A percentile compares a stretch with the other conserved stretches of the same genome.
Conservation (phyloP, 1,140 invertebrate genomes). For the Drosophila sucinea region DNA sequence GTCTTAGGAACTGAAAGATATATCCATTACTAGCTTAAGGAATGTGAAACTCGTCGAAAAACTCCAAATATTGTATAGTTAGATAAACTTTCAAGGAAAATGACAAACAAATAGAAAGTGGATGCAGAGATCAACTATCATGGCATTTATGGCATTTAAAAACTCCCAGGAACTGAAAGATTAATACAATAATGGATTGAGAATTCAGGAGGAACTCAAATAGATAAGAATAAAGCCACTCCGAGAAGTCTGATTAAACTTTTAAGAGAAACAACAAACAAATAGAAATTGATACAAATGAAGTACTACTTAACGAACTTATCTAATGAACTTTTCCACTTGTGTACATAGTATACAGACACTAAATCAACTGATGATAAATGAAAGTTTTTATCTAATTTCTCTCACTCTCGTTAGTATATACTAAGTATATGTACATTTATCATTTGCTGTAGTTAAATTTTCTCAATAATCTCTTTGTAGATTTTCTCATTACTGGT, state of each 20-base stretch:
- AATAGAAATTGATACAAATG: too few relatives aligned
- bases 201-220: not conserved
- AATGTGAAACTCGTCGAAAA: too few relatives aligned
- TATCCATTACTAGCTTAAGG: too few relatives aligned
- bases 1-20: too few relatives aligned
- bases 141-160: too few relatives aligned
- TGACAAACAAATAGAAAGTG: too few relatives aligned
- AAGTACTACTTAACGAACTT: not conserved
- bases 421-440: not conserved
- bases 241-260: too few relatives aligned
- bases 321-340: not conserved
- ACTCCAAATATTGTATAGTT: too few relatives aligned
- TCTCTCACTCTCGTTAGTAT: not conserved
- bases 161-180: slow-evolving; percentile 85
- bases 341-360: not conserved
- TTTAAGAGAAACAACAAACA: too few relatives aligned
- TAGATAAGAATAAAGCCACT: not conserved
- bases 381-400: not conserved
- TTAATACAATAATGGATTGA: not conserved
- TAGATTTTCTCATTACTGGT: not conserved
- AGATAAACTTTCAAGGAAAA: too few relatives aligned
- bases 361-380: not conserved
- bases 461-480: slow-evolving; percentile 10
- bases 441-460: not conserved
- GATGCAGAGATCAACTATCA: too few relatives aligned